Evolutionary conservation across 2,113 vertebrate genomes (phyloP).

Genomic region (Muntiacus muntjak): DNA sequence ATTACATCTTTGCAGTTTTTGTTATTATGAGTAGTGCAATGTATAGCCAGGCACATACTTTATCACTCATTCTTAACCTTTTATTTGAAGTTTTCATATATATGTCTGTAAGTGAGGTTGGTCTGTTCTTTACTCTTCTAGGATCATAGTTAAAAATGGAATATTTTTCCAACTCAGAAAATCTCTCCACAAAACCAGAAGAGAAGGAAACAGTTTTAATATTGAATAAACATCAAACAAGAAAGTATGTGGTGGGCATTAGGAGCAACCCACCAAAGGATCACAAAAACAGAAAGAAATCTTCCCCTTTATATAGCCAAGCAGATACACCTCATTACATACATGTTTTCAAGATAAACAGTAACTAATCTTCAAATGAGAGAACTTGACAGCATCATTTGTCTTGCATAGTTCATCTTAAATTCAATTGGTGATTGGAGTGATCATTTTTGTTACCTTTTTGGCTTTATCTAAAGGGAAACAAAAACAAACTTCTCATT

Average conservation of each 20-base stretch:
- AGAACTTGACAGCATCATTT: not conserved
- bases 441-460: not conserved
- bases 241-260: not conserved
- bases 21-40: not conserved
- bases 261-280: not conserved
- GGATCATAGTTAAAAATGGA: not conserved
- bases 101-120: not conserved
- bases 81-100: not conserved
- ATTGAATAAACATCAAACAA: not conserved
- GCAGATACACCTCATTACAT: not conserved
- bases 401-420: not conserved
- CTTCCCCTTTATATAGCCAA: not conserved
- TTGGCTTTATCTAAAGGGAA: not conserved
- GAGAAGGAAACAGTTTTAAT: not conserved
- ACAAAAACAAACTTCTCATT: not conserved
- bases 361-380: not conserved
- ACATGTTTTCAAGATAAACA: not conserved
- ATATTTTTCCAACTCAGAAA: not conserved
- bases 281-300: not conserved
- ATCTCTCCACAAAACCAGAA: not conserved
- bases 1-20: not conserved
- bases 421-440: not conserved
- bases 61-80: not conserved
- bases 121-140: not conserved
- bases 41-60: not conserved